phyloP scores from a whole-genome alignment of 2,113 vertebrate species.

The Phocoena phocoena region DNA sequence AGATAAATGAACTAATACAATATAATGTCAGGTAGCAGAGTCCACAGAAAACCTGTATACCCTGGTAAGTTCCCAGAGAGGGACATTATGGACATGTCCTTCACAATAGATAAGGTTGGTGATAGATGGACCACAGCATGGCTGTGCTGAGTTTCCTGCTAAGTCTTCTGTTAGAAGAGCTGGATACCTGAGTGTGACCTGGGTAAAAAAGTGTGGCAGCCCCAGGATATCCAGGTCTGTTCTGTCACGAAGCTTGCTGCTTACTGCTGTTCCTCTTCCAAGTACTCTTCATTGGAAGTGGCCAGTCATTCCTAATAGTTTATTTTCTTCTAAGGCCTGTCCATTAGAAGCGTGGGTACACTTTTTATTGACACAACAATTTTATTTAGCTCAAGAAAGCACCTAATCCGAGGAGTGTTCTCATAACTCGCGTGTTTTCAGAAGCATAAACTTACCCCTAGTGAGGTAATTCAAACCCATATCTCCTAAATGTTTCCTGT shows the following conservation, averaged over 20 bases:
- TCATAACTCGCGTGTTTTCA: neutral
- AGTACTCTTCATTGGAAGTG: neutral
- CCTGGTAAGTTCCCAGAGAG: neutral
- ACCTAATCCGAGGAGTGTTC: neutral
- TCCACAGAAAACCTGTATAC: neutral
- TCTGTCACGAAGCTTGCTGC: neutral
- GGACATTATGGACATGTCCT: neutral
- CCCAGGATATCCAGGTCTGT: neutral
- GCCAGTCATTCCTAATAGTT: neutral
- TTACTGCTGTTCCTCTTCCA: neutral
- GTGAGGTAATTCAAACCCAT: neutral
- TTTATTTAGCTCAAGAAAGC: constrained; percentile 13
- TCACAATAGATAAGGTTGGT: neutral
- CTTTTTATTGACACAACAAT: neutral
- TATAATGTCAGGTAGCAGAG: neutral
- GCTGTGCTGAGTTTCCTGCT: neutral
- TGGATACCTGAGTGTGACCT: neutral
- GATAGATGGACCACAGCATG: neutral
- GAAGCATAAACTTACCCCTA: neutral
- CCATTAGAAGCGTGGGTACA: neutral
- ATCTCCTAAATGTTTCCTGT: neutral
- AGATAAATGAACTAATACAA: neutral
- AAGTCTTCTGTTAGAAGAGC: neutral
- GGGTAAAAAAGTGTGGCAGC: neutral
- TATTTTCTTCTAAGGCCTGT: neutral